These are phyloP conservation scores for Trichomalopsis sarcophagae DNA, from an alignment of 1,140 invertebrate genomes.

Conservation along the genomic window DNA sequence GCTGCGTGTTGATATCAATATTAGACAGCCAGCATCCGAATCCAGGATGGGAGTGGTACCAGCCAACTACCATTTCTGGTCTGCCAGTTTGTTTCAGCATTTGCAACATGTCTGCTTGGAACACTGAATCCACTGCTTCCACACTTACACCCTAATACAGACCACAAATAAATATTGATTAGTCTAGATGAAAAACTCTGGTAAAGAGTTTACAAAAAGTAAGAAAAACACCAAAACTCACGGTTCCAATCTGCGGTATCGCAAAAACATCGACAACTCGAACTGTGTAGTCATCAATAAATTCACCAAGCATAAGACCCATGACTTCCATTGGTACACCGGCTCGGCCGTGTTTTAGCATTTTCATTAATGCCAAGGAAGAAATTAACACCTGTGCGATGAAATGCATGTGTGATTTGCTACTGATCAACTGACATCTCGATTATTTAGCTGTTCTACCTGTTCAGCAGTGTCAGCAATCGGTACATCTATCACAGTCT, in stretches of 20 bases:
- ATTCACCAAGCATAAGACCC: slow-evolving; percentile 99
- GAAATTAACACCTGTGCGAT: slow-evolving; percentile 63
- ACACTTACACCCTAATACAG: slow-evolving; percentile 94
- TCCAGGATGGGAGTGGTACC: slow-evolving; percentile 99
- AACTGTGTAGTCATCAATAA: slow-evolving; percentile 99
- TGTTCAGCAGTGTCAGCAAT: too few species aligned
- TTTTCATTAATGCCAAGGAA: slow-evolving; percentile 97
- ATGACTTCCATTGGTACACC: slow-evolving; percentile 99
- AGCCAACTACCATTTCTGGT: slow-evolving; percentile 99
- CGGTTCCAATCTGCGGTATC: slow-evolving; percentile 99
- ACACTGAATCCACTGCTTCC: slow-evolving; percentile 99
- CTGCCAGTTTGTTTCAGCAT: slow-evolving; percentile 99
- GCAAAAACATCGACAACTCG: slow-evolving; percentile 99
- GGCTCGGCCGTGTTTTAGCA: slow-evolving; percentile 99
- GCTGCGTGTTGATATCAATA: slow-evolving; percentile 99
- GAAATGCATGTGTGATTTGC: too few species aligned
- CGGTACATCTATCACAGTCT: too few species aligned
- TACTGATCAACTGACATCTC: too few species aligned
- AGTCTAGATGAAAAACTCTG: slow-evolving; percentile 1
- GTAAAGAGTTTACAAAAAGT: slow-evolving; percentile 17
- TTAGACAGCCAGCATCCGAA: slow-evolving; percentile 99
- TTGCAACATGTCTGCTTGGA: slow-evolving; percentile 99
- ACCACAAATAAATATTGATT: slow-evolving; percentile 19
- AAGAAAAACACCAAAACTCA: slow-evolving; percentile 67
- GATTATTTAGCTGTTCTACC: too few species aligned